Conservation (phyloP, 2,888 invertebrate genomes). For the Drosophila limbata region DNA sequence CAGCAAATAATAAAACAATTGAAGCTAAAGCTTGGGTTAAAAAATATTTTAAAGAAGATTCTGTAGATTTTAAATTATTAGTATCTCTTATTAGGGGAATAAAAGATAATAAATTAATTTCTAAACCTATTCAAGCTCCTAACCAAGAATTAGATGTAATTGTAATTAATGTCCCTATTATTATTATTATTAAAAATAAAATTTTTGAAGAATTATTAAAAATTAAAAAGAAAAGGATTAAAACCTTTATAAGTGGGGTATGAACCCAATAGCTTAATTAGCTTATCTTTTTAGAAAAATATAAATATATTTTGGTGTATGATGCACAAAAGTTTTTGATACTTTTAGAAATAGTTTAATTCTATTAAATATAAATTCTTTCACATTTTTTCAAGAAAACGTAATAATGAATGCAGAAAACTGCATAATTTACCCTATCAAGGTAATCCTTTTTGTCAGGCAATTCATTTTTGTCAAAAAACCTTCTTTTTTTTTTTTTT, state of each 20-base stretch:
- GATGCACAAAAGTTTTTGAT: constrained; percentile 88
- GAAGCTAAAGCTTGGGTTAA: constrained; percentile 87
- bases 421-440: constrained; percentile 86
- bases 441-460: constrained; percentile 87
- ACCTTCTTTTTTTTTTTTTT: constrained; percentile 37
- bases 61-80: constrained; percentile 86
- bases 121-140: constrained; percentile 87
- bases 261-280: constrained; percentile 86
- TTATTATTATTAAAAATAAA: constrained; percentile 86
- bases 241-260: constrained; percentile 86
- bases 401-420: constrained; percentile 36
- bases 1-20: constrained; percentile 86
- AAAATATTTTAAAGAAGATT: constrained; percentile 88
- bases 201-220: constrained; percentile 86
- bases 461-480: constrained; percentile 58
- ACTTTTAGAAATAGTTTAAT: constrained; percentile 88
- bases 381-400: constrained; percentile 25
- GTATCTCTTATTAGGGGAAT: constrained; percentile 87
- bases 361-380: constrained; percentile 86
- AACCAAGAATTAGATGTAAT: constrained; percentile 86
- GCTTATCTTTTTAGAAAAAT: constrained; percentile 86
- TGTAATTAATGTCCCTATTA: constrained; percentile 86
- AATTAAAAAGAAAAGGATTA: constrained; percentile 86
- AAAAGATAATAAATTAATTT: constrained; percentile 88
- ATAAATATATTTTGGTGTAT: constrained; percentile 87